Base-by-base conservation (phyloP, 2,797 vertebrate genomes). In the Pseudocheirus occidentalis region DNA sequence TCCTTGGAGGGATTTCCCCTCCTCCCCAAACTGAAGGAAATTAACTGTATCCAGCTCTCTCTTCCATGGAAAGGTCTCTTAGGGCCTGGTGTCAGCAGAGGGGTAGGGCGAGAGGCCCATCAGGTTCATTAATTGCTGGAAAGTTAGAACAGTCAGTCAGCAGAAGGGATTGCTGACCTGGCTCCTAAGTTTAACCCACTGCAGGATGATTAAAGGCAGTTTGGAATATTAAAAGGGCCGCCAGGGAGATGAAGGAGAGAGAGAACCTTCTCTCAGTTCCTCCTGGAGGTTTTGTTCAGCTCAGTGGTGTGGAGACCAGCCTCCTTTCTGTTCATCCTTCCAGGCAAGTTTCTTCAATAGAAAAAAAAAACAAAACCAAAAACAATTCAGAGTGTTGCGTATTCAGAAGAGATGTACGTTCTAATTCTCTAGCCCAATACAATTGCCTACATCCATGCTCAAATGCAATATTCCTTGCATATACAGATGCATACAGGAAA, bases 161-260 rank as follows among this genome's bases (percentile, higher is more conserved):
- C 96, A 96, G 96, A 97, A 97, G 92, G 94, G 91, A 73, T 55
- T 95, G 97, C 97, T 97, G 94, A 97, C 53, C 27, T 0, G 91
- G 96, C 96, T 95, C 56, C 94, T 91, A 21, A 91, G 91, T 58
- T 97, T 73, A 59, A n/a, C 50, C 58, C 34, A 3, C 27, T 54
- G 54, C 58, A n/a, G 1, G 28, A 90, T 92, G 96, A 96, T 92
- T 94, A 95, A 95, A 81, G 0, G 14, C 3, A 0, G 91, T 56
- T 81, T 94, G 50, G 92, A 95, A 94, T 93, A 97, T 90, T 93
- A 91, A 95, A 95, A 90, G 92, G 52, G 81, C 59, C 96, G 91
- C 92, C 40, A 9, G 92, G 94, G 96, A 94, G 96, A 93, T 46
- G 55, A 94, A 96, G 95, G 50, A 95, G 93, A 56, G 92, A 56